phyloP scores from a whole-genome alignment of 2,113 vertebrate species.

The Octodon degus region DNA sequence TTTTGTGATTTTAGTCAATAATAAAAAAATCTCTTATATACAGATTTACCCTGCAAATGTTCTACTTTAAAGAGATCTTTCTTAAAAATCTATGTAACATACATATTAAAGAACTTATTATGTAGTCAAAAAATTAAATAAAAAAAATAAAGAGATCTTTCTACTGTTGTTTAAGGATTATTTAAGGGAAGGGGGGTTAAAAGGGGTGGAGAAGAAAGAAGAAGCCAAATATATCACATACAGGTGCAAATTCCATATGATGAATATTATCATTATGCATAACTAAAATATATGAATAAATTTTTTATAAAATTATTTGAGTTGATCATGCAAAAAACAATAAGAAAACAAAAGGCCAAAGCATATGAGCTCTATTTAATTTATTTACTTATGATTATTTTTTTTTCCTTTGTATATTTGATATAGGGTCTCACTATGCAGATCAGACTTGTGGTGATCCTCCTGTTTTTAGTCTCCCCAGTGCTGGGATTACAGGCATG shows the following conservation, averaged over 20 bases:
- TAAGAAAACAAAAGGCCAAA: constrained; percentile 34
- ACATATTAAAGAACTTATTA: too few species aligned
- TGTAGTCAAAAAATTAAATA: too few species aligned
- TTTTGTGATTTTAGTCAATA: constrained; percentile 52
- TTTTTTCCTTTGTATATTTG: too few species aligned
- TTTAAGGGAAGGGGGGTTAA: neutral
- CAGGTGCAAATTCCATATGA: neutral
- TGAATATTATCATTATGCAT: neutral
- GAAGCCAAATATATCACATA: neutral
- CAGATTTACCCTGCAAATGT: neutral
- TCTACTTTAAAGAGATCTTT: neutral
- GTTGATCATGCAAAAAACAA: constrained; percentile 32
- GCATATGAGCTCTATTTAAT: neutral
- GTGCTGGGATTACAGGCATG: too few species aligned
- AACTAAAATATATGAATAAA: neutral
- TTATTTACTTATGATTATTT: too few species aligned
- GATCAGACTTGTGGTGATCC: too few species aligned
- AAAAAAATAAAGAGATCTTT: neutral
- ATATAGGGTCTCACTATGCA: too few species aligned
- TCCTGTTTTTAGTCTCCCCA: too few species aligned
- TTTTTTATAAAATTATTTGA: neutral
- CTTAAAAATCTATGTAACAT: too few species aligned
- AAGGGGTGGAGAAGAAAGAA: neutral
- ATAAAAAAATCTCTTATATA: constrained; percentile 18
- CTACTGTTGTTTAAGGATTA: neutral